A percentile compares a stretch with the other conserved stretches of the same genome.
Conservation (phyloP, 2,113 vertebrate species). For the Hippolais icterina region DNA sequence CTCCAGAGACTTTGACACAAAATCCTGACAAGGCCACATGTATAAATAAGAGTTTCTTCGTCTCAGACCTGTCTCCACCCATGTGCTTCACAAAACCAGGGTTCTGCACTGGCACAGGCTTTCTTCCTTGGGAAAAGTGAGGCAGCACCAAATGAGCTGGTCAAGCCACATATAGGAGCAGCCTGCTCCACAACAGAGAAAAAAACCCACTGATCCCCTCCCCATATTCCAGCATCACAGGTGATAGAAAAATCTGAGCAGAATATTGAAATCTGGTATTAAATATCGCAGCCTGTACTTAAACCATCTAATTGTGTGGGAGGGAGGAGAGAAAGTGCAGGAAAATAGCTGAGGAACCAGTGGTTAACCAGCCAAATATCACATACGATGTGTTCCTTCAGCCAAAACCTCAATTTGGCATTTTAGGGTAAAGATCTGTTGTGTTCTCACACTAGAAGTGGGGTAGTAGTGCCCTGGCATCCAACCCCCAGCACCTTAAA, state of each 20-base stretch:
- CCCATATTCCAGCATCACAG: not conserved
- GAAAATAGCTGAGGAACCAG: not conserved
- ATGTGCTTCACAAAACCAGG: not conserved
- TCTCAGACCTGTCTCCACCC: not conserved
- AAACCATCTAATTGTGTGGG: not conserved
- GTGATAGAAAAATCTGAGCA: not conserved
- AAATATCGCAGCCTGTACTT: not conserved
- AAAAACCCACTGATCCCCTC: not conserved
- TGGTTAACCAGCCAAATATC: not conserved
- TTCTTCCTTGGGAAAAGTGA: not conserved
- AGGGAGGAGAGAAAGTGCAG: not conserved
- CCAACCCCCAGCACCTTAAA: not conserved
- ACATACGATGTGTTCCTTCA: accelerated
- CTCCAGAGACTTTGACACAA: constrained; percentile 2
- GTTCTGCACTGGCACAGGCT: not conserved
- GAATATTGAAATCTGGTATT: not conserved
- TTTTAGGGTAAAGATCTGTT: not conserved
- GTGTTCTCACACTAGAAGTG: not conserved
- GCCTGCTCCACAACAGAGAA: accelerated
- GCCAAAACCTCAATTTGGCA: not conserved
- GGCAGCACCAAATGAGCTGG: not conserved
- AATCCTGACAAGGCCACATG: not conserved
- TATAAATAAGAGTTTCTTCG: not conserved
- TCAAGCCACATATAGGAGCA: too few relatives aligned
- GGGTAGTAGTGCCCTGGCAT: not conserved